Evolutionary conservation across 1,140 invertebrate genomes (phyloP).

Genomic region (Sycophila sp.): DNA sequence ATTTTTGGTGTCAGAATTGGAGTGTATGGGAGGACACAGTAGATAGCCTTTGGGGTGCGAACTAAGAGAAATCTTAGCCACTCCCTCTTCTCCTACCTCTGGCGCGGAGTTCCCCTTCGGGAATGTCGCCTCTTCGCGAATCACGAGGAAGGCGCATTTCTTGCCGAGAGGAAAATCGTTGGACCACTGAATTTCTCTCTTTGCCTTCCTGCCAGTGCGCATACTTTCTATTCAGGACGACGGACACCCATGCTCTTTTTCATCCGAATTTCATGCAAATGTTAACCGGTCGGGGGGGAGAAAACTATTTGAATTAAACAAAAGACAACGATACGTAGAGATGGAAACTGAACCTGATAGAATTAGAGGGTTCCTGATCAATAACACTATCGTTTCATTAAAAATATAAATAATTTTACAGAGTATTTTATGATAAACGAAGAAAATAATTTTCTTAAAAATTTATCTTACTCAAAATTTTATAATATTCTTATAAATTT

Average conservation of each 20-base stretch:
- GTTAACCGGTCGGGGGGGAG: background rate
- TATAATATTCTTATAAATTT: too few relatives aligned
- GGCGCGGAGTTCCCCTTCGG: conserved; percentile 42
- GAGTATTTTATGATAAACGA: too few relatives aligned
- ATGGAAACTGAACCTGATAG: too few relatives aligned
- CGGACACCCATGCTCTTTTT: background rate
- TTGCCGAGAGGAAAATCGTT: conserved; percentile 11
- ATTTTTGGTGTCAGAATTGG: conserved; percentile 51
- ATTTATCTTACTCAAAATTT: too few relatives aligned
- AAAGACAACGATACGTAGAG: too few relatives aligned
- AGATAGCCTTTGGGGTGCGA: background rate
- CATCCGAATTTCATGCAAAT: conserved; percentile 1
- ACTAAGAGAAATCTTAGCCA: conserved; percentile 26
- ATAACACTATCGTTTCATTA: too few relatives aligned
- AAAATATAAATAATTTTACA: too few relatives aligned
- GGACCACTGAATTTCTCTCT: conserved; percentile 10
- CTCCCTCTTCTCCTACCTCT: conserved; percentile 33
- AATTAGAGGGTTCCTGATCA: too few relatives aligned
- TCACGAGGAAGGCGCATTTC: conserved; percentile 1
- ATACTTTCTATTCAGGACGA: background rate
- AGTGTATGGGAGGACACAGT: background rate
- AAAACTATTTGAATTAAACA: too few relatives aligned
- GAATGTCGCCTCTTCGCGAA: conserved; percentile 37
- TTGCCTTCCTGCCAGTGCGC: background rate
- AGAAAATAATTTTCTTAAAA: too few relatives aligned